Evolutionary conservation across 2,113 vertebrate genomes (phyloP), one percentile per base, ranked within the genome.

Genomic region (Pollimyrus isidori): DNA sequence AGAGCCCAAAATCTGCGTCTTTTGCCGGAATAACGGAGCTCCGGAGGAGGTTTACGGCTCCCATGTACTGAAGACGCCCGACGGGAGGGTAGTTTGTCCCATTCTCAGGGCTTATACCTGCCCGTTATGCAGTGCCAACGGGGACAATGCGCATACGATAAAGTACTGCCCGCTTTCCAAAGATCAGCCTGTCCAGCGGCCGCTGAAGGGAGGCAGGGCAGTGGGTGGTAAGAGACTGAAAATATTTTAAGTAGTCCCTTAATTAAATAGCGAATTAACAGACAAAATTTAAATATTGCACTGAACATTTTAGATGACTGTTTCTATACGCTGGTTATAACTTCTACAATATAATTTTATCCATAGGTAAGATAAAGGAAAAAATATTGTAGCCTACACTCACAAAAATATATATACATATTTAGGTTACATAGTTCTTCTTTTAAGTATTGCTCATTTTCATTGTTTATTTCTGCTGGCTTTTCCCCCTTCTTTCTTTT

Each of bases 151-250:
- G 49, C 96, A 97, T 76, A 97, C 96, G 45, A 97, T 97, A 89
- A 97, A 97, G 92, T 97, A 97, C 95, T 97, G 96, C 90, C 96
- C 96, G 19, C 96, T 97, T 92, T 97, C 96, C 86, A 96, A 96
- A 92, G 96, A 96, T 80, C 96, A 96, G 91, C 95, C 95, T 84
- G 93, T 94, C 91, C 95, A 95, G 91, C 93, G 95, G 90, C 93
- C 95, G 90, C 90, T 96, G 49, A 96, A 96, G 93, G 95, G 96
- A 92, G 96, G 95, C 82, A 95, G 95, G 93, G 95, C 95, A 88
- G 95, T 96, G 94, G 95, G 95, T 90, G 96, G 95, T 93, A 96
- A 96, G 95, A 93, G 96, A 94, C 95, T 96, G 93, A 96, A 95
- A 94, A 95, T 96, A 93, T 96, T 96, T 92, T 94, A 48, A 91